Conservation (phyloP, 2,113 vertebrate species). For the Conger conger region DNA sequence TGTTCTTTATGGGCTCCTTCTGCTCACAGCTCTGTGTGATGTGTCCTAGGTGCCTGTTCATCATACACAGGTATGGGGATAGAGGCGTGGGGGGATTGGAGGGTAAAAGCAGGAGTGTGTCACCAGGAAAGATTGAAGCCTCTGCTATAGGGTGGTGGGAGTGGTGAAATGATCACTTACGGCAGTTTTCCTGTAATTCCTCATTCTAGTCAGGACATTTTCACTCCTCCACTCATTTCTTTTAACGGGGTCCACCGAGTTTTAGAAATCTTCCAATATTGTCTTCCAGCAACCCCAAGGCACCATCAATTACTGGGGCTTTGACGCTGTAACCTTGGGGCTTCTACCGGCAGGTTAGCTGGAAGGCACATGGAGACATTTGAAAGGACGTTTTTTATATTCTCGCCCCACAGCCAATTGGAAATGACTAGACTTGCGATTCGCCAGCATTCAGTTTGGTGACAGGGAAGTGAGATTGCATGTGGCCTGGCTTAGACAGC, state of each 20-base stretch:
- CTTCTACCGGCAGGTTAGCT: constrained; percentile 21
- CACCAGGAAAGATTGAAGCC: constrained; percentile 36
- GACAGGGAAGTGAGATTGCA: neutral
- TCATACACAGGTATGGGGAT: neutral
- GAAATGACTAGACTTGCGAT: constrained; percentile 22
- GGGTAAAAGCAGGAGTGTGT: constrained; percentile 23
- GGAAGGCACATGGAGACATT: neutral
- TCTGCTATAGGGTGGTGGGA: neutral
- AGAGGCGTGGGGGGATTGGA: neutral
- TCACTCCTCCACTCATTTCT: constrained; percentile 1
- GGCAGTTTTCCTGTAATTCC: constrained; percentile 18
- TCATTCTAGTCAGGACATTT: constrained; percentile 7
- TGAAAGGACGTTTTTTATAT: constrained; percentile 25
- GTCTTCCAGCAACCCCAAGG: constrained; percentile 28
- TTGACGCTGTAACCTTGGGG: constrained; percentile 31
- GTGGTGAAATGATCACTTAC: constrained; percentile 12
- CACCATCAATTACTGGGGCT: constrained; percentile 31
- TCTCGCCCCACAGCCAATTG: neutral
- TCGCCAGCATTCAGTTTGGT: neutral
- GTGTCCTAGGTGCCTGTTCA: neutral
- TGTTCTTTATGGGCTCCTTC: no score
- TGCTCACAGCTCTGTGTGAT: no score
- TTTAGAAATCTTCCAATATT: constrained; percentile 37
- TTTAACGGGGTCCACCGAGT: constrained; percentile 25
- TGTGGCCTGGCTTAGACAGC: neutral